These are phyloP conservation scores for Scytalopus superciliaris DNA, from an alignment of 2,113 vertebrate genomes.

Conservation along the genomic window DNA sequence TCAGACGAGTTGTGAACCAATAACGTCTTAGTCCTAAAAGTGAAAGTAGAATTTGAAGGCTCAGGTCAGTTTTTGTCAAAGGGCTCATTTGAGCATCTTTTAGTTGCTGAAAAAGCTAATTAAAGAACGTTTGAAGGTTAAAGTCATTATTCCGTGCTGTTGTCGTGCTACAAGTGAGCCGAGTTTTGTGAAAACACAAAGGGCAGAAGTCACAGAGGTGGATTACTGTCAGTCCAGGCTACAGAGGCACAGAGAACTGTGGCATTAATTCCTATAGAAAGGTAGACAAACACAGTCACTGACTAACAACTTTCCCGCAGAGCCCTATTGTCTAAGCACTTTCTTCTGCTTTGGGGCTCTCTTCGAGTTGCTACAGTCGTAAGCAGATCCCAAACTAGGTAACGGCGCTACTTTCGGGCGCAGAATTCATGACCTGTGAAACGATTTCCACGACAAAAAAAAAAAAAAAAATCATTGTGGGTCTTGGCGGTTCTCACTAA, in stretches of 20 bases:
- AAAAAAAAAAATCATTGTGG: background rate
- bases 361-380: constrained; percentile 34
- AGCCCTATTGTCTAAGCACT: constrained; percentile 57
- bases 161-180: constrained; percentile 71
- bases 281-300: constrained; percentile 68
- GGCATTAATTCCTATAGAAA: constrained; percentile 75
- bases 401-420: constrained; percentile 17
- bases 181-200: constrained; percentile 71
- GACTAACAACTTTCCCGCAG: constrained; percentile 66
- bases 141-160: constrained; percentile 72
- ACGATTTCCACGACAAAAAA: background rate
- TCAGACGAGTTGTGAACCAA: constrained; percentile 60
- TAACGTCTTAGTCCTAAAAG: constrained; percentile 52
- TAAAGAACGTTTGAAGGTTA: constrained; percentile 69
- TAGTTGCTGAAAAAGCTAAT: constrained; percentile 48
- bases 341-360: constrained; percentile 31
- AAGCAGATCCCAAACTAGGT: constrained; percentile 18
- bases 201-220: constrained; percentile 70
- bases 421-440: background rate
- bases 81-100: constrained; percentile 51
- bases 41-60: constrained; percentile 46
- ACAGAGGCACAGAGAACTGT: constrained; percentile 36
- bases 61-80: constrained; percentile 51
- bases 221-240: constrained; percentile 72
- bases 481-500: background rate